phyloP scores from a whole-genome alignment of 2,888 invertebrate genomes.

The Pilophorus perplexus region DNA sequence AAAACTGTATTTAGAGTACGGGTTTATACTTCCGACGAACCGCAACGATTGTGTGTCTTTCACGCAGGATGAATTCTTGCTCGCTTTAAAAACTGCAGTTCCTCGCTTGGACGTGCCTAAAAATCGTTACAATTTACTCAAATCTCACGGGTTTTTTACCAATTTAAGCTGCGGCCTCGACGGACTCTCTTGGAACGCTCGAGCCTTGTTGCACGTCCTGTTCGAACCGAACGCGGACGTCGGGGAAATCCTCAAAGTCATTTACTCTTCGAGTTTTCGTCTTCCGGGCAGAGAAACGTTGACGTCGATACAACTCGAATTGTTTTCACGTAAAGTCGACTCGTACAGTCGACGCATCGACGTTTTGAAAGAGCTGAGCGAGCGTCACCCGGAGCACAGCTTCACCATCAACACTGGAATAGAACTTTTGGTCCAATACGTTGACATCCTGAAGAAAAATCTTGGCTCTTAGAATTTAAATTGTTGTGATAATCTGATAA shows the following conservation, averaged over 20 bases:
- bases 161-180: constrained; percentile 47
- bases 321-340: constrained; percentile 13
- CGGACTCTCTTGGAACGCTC: constrained; percentile 50
- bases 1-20: constrained; percentile 82
- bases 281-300: constrained; percentile 7
- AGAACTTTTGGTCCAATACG: constrained; percentile 11
- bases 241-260: constrained; percentile 41
- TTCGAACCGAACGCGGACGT: constrained; percentile 45
- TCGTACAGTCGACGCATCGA: constrained; percentile 6
- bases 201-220: constrained; percentile 48
- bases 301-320: not conserved
- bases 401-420: constrained; percentile 19
- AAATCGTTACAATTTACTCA: constrained; percentile 61
- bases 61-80: constrained; percentile 57
- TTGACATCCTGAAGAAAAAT: not conserved
- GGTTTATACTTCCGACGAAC: constrained; percentile 72
- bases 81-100: constrained; percentile 42
- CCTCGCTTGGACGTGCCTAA: constrained; percentile 45
- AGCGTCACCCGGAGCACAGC: not conserved
- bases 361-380: not conserved
- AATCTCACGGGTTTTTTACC: constrained; percentile 58
- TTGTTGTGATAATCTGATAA: too few species aligned
- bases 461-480: too few species aligned
- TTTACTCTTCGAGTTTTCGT: constrained; percentile 17
- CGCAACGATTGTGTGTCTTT: constrained; percentile 66